Base-by-base conservation (phyloP, 2,797 vertebrate species). In the Lepus townsendii region DNA sequence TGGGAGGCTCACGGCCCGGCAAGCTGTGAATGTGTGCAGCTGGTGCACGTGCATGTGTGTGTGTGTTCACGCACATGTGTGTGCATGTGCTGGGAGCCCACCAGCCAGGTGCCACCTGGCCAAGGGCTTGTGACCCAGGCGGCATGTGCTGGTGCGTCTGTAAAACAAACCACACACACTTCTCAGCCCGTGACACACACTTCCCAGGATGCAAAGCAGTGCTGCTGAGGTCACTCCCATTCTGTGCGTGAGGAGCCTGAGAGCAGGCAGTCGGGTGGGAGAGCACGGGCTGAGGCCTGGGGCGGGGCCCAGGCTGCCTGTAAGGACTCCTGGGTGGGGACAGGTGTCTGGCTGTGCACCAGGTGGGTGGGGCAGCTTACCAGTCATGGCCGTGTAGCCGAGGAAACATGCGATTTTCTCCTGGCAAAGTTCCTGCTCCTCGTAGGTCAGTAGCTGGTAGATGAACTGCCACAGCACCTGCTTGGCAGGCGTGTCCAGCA, bases 391-490 rank as follows among this genome's bases (percentile, higher is more conserved):
- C 88, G 99, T 99, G 98, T 98, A 99, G 89, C 99, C 99, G 66
- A 99, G 99, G 97, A 99, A 99, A 94, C 99, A 99, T 1, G 99
- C 99, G 63, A 99, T 99, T 98, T 99, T 99, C 98, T 98, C 99
- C 98, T 99, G 99, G 97, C 99, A 99, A 93, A 99, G 99, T 75
- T 99, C 99, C 97, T 99, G 99, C 96, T 99, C 99, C 97, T 99
- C 99, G 0, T 99, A 99, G 0, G 99, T 99, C 98, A 99, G 98
- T 97, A 99, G 98, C 98, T 99, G 99, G 98, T 99, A 99, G 97
- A 99, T 98, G 97, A 99, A 99, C 98, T 99, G 99, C 99, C 99
- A 99, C 94, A 99, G 99, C 96, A 99, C 98, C 98, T 99, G 99
- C 98, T 99, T 99, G 98, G 99, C 99, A 0, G 99, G 99, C 10